A percentile compares a stretch with the other conserved stretches of the same genome.
Conservation (phyloP, 2,888 invertebrate species). For the Prosopocoilus inquinatus region DNA sequence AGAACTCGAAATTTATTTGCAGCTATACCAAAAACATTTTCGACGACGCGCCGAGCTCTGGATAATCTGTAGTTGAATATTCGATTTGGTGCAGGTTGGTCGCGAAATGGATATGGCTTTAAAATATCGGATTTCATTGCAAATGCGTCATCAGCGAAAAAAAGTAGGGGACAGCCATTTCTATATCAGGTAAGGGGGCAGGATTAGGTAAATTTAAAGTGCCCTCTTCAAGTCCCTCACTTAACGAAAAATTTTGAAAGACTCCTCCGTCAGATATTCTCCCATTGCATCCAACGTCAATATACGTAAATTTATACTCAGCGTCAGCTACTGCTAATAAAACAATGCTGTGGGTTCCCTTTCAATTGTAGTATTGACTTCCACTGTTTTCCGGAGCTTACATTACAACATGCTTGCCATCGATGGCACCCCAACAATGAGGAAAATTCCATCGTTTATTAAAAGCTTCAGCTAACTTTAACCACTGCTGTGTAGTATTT, state of each 20-base stretch:
- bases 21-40: too few species aligned
- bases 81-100: slow-evolving; percentile 19
- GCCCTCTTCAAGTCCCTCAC: slow-evolving; percentile 1
- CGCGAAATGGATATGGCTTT: slow-evolving; percentile 20
- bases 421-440: neutral
- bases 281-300: neutral
- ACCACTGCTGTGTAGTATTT: neutral
- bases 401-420: neutral
- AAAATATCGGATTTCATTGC: slow-evolving; percentile 19
- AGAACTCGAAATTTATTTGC: slow-evolving; percentile 2
- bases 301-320: neutral
- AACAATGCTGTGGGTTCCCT: neutral
- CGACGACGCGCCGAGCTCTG: too few species aligned
- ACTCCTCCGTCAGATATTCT: slow-evolving; percentile 5
- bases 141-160: slow-evolving; percentile 26
- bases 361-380: neutral
- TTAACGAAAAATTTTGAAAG: neutral
- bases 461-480: neutral
- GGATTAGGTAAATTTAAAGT: slow-evolving; percentile 6
- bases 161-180: slow-evolving; percentile 1
- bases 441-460: neutral
- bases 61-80: slow-evolving; percentile 17
- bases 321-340: neutral
- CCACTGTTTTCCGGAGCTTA: neutral
- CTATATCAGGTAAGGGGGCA: slow-evolving; percentile 1